Conservation (phyloP, 2,888 invertebrate genomes). For the Acanthopleura granulata region DNA sequence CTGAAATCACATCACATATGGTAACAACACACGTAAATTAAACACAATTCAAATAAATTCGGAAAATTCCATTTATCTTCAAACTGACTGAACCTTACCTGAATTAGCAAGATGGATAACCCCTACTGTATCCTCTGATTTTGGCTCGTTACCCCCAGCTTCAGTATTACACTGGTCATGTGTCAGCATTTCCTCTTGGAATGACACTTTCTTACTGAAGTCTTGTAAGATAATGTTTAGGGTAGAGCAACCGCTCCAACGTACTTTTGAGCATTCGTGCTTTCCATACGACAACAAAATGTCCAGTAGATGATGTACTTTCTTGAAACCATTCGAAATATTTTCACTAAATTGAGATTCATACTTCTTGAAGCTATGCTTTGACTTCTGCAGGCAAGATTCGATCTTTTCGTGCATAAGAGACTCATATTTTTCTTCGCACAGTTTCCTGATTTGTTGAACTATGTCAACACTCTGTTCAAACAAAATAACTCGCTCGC, state of each 20-base stretch:
- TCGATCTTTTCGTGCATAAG: constrained; percentile 34
- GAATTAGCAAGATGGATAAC: constrained; percentile 63
- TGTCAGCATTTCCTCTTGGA: background rate
- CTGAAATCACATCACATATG: too few species aligned
- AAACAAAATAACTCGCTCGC: constrained; percentile 46
- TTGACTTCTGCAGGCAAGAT: background rate
- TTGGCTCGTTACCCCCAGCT: constrained; percentile 28
- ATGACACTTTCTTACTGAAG: constrained; percentile 25
- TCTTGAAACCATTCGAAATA: constrained; percentile 55
- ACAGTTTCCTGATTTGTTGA: constrained; percentile 58
- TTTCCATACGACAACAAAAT: constrained; percentile 63
- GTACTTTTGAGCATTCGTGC: constrained; percentile 62
- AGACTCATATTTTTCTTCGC: constrained; percentile 56
- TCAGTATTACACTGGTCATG: background rate
- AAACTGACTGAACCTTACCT: constrained; percentile 41
- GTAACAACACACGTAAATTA: too few species aligned
- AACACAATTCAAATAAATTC: too few species aligned
- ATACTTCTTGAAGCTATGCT: constrained; percentile 14
- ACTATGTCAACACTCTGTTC: constrained; percentile 54
- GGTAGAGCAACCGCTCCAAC: constrained; percentile 68
- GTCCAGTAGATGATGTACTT: constrained; percentile 60
- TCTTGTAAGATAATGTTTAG: constrained; percentile 53
- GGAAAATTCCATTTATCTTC: too few species aligned
- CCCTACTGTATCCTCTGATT: constrained; percentile 37
- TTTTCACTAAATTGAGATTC: constrained; percentile 30